Percentiles rank a stretch among this genome's conserved stretches.
Conservation (phyloP, 2,888 invertebrate species). For the Thecophora atra region DNA sequence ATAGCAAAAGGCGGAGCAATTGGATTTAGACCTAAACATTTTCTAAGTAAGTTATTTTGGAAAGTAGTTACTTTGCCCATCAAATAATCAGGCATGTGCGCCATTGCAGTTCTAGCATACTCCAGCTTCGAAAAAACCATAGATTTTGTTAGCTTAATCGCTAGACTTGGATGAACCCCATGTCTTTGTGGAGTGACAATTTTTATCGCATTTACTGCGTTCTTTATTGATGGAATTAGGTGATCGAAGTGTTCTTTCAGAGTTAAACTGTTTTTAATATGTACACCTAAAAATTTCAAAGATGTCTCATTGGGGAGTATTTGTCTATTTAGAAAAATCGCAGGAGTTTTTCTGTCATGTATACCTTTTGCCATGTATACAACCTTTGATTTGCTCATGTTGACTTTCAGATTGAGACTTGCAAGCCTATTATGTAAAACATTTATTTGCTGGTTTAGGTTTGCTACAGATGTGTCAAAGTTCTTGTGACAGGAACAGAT, state of each 20-base stretch:
- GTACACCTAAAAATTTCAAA: slow-evolving; percentile 17
- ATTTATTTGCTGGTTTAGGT: slow-evolving; percentile 4
- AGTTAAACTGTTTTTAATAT: neutral
- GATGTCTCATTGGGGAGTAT: neutral
- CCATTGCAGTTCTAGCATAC: neutral
- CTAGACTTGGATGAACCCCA: neutral
- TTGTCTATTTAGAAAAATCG: neutral
- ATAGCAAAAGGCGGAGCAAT: neutral
- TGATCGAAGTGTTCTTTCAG: slow-evolving; percentile 2
- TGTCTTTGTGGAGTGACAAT: neutral
- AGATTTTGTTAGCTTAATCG: neutral
- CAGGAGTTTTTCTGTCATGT: neutral
- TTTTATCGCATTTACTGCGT: neutral
- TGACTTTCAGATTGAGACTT: slow-evolving; percentile 12
- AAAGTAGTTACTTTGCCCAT: slow-evolving; percentile 12
- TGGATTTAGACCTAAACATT: slow-evolving; percentile 12
- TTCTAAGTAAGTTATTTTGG: slow-evolving; percentile 18
- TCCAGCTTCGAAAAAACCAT: slow-evolving; percentile 14
- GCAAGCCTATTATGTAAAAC: neutral
- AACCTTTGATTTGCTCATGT: slow-evolving; percentile 2
- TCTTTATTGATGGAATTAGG: neutral
- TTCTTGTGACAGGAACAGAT: neutral
- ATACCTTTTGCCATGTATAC: slow-evolving; percentile 12
- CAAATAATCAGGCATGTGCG: neutral
- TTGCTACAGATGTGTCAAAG: slow-evolving; percentile 7